Evolutionary conservation across 2,797 vertebrate species (phyloP).

Genomic region (Neostethus bicornis): DNA sequence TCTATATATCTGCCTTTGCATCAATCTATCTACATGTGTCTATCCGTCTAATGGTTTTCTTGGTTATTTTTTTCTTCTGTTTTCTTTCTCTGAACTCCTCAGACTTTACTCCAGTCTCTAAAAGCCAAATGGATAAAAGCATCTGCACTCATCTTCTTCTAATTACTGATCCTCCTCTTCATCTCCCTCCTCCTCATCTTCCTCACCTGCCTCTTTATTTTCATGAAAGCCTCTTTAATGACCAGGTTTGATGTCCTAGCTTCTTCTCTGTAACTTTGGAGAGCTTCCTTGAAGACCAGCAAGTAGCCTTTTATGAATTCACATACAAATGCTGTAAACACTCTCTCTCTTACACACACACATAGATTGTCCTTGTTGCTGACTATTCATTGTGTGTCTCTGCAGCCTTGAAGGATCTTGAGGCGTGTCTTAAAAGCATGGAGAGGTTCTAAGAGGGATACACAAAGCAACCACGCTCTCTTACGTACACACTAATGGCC

Average conservation of each 20-base stretch:
- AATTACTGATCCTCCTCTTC: slow-evolving; percentile 65
- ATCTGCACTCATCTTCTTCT: slow-evolving; percentile 63
- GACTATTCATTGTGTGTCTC: slow-evolving; percentile 69
- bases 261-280: slow-evolving; percentile 77
- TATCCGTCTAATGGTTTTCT: slow-evolving; percentile 9
- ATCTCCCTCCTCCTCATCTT: slow-evolving; percentile 65
- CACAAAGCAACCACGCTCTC: slow-evolving; percentile 60
- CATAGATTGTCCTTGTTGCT: slow-evolving; percentile 28
- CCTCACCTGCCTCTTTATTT: slow-evolving; percentile 65
- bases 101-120: slow-evolving; percentile 39
- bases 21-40: slow-evolving; percentile 5
- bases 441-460: slow-evolving; percentile 72
- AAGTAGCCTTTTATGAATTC: slow-evolving; percentile 65
- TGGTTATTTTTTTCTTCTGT: slow-evolving; percentile 20
- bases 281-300: slow-evolving; percentile 83
- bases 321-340: slow-evolving; percentile 55
- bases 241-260: slow-evolving; percentile 74
- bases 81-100: slow-evolving; percentile 36
- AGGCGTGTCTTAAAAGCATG: slow-evolving; percentile 83
- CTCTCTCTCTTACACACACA: slow-evolving; percentile 19
- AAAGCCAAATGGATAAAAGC: slow-evolving; percentile 63
- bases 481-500: slow-evolving; percentile 72
- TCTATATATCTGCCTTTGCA: slow-evolving; percentile 17
- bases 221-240: slow-evolving; percentile 78
- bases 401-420: slow-evolving; percentile 79